Percentiles rank a stretch among this genome's conserved stretches.
Evolutionary conservation across 1,140 invertebrate species (phyloP).

Genomic region (Chymomyza costata): DNA sequence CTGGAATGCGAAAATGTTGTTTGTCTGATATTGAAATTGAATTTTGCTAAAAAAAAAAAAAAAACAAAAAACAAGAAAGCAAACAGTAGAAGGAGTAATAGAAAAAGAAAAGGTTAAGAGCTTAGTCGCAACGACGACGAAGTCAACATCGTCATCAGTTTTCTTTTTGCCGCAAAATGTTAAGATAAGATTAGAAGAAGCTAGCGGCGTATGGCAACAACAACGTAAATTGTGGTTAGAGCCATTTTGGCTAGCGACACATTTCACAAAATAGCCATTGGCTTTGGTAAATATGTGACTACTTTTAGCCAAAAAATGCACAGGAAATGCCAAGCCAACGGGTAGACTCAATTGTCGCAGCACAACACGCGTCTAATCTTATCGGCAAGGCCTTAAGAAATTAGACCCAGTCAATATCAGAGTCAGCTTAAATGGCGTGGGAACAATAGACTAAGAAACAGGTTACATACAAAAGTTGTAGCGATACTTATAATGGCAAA

Average conservation of each 20-base stretch:
- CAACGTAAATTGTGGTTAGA: background rate
- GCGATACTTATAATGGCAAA: background rate
- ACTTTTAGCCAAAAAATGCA: constrained; percentile 56
- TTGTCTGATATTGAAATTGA: constrained; percentile 63
- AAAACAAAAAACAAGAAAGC: constrained; percentile 34
- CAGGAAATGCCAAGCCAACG: constrained; percentile 57
- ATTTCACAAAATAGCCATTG: constrained; percentile 44
- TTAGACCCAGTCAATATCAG: constrained; percentile 6
- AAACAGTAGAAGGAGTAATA: background rate
- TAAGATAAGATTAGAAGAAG: constrained; percentile 60
- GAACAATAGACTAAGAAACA: constrained; percentile 39
- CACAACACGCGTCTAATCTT: constrained; percentile 42
- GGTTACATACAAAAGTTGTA: constrained; percentile 11
- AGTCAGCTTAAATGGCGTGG: constrained; percentile 49
- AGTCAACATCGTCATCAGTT: constrained; percentile 52
- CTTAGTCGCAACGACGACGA: constrained; percentile 18
- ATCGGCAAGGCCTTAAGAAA: constrained; percentile 44
- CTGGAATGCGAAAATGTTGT: constrained; percentile 67
- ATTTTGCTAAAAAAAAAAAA: constrained; percentile 49
- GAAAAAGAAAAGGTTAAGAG: constrained; percentile 17
- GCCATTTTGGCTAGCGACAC: constrained; percentile 8
- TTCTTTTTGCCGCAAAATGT: constrained; percentile 48
- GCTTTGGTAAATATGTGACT: constrained; percentile 48
- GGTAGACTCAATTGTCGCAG: background rate
- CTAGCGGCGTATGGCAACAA: constrained; percentile 1